Conservation (phyloP, 2,888 invertebrate genomes). For the Lithophane ornitopus region DNA sequence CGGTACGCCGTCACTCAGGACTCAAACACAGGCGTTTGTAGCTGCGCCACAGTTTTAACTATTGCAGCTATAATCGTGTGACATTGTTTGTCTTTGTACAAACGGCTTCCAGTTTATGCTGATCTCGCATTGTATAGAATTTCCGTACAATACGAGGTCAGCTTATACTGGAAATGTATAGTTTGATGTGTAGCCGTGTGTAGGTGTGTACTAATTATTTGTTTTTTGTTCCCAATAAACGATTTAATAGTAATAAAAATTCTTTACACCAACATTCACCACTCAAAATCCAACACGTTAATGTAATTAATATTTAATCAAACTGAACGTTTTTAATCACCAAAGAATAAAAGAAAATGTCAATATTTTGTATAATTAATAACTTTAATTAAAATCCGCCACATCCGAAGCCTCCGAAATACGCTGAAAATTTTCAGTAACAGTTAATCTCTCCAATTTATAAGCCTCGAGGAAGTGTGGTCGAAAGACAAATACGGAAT, state of each 20-base stretch:
- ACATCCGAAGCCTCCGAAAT: conserved; percentile 4
- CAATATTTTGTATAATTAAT: conserved; percentile 52
- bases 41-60: no score
- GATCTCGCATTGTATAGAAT: no score
- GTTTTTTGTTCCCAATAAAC: no score
- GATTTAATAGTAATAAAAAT: not conserved
- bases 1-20: no score
- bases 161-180: no score
- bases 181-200: no score
- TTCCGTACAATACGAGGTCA: no score
- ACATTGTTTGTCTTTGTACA: no score
- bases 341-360: conserved; percentile 29
- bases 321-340: conserved; percentile 20
- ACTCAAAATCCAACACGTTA: not conserved
- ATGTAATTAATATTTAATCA: conserved; percentile 27
- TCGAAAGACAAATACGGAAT: conserved; percentile 11
- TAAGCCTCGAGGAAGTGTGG: conserved; percentile 24
- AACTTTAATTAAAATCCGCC: conserved; percentile 38
- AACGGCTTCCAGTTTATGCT: no score
- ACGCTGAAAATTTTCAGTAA: conserved; percentile 34
- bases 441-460: conserved; percentile 22
- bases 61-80: no score
- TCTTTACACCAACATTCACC: not conserved
- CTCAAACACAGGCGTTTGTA: no score
- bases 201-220: no score